phyloP scores from a whole-genome alignment of 2,113 vertebrate genomes.

The Syngnathus typhle region DNA sequence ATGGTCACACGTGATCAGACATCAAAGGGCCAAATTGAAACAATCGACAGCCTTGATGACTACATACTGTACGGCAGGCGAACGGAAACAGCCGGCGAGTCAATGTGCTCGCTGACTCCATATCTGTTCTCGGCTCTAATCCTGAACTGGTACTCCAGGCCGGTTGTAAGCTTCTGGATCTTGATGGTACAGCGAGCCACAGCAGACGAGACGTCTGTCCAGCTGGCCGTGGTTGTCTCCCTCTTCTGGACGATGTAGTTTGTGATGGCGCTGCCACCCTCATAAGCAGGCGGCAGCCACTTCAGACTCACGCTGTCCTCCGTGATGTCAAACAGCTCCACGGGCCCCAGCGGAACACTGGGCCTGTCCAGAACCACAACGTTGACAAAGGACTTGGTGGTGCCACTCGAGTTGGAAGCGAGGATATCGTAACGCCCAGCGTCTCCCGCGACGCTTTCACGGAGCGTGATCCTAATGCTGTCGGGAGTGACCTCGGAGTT shows the following conservation, averaged over 20 bases:
- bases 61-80: slow-evolving; percentile 93
- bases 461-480: slow-evolving; percentile 84
- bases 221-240: slow-evolving; percentile 90
- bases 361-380: slow-evolving; percentile 91
- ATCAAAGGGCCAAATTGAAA: not conserved
- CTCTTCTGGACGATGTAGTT: slow-evolving; percentile 95
- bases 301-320: slow-evolving; percentile 85
- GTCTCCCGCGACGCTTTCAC: slow-evolving; percentile 87
- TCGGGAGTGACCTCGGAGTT: slow-evolving; percentile 89
- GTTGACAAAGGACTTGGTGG: slow-evolving; percentile 86
- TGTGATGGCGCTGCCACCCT: slow-evolving; percentile 93
- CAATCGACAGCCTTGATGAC: not conserved
- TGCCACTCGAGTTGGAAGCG: slow-evolving; percentile 91
- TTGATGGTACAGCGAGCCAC: slow-evolving; percentile 90
- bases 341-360: slow-evolving; percentile 84
- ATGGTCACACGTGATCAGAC: not conserved
- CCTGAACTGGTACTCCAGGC: slow-evolving; percentile 95
- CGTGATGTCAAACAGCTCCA: slow-evolving; percentile 83
- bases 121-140: slow-evolving; percentile 97
- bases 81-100: slow-evolving; percentile 80
- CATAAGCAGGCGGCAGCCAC: slow-evolving; percentile 90
- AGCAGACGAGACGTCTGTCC: slow-evolving; percentile 91
- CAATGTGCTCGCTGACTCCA: slow-evolving; percentile 91
- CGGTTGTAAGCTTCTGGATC: slow-evolving; percentile 87
- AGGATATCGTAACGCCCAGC: slow-evolving; percentile 91